Percentiles rank a stretch among this genome's conserved stretches.
Conservation (phyloP, 2,888 invertebrate species). For the Dasysyrphus tricinctus region DNA sequence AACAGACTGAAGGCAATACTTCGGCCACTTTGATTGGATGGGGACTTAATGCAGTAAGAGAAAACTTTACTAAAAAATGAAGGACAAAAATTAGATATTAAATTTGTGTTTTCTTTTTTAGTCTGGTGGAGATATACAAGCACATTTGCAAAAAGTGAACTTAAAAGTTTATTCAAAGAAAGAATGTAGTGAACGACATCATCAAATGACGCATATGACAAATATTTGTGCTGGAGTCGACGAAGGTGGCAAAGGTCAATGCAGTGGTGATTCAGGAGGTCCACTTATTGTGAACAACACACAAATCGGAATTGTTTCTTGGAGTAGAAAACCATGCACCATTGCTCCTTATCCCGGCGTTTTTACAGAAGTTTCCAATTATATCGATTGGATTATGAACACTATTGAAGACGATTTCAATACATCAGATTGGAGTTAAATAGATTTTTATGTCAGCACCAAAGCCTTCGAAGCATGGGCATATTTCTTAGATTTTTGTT, state of each 20-base stretch:
- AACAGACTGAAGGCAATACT: constrained; percentile 75
- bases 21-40: constrained; percentile 81
- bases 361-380: constrained; percentile 82
- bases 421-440: constrained; percentile 50
- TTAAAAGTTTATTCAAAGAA: constrained; percentile 81
- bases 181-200: constrained; percentile 81
- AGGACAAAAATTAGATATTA: background rate
- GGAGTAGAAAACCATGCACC: constrained; percentile 84
- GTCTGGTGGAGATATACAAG: constrained; percentile 81
- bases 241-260: constrained; percentile 84
- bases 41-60: constrained; percentile 81
- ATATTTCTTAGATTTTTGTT: background rate
- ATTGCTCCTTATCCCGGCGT: constrained; percentile 83
- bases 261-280: constrained; percentile 84
- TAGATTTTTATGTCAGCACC: background rate
- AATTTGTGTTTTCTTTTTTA: constrained; percentile 69
- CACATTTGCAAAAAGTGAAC: constrained; percentile 81
- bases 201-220: constrained; percentile 78
- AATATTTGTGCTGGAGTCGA: constrained; percentile 84
- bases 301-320: constrained; percentile 83
- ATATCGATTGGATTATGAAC: constrained; percentile 81
- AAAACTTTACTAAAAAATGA: background rate
- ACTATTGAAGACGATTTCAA: constrained; percentile 77
- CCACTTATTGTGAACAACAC: constrained; percentile 81
- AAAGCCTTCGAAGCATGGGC: background rate